These are phyloP conservation scores for Saccopteryx leptura DNA, from an alignment of 2,113 vertebrate genomes.

Conservation along the genomic window DNA sequence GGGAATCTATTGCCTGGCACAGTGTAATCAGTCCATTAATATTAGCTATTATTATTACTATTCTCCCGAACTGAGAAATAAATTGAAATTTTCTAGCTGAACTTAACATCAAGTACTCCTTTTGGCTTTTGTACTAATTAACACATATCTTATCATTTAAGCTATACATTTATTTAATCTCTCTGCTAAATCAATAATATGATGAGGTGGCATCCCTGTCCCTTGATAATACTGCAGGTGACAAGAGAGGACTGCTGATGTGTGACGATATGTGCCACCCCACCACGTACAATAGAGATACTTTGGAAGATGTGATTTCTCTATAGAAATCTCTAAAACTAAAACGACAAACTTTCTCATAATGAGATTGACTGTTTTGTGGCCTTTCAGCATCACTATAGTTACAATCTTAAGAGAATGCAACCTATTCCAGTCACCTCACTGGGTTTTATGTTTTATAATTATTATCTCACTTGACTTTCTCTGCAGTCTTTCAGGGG, in stretches of 20 bases:
- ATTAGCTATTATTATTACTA: slow-evolving; percentile 37
- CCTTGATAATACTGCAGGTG: not conserved
- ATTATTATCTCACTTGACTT: not conserved
- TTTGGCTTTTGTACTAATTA: slow-evolving; percentile 53
- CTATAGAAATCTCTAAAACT: not conserved
- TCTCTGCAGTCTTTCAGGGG: not conserved
- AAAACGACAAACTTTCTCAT: not conserved
- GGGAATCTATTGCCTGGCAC: not conserved
- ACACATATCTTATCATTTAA: slow-evolving; percentile 3
- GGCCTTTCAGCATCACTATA: not conserved
- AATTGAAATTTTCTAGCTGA: slow-evolving; percentile 61
- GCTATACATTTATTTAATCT: not conserved
- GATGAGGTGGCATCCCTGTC: not conserved
- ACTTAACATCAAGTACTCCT: slow-evolving; percentile 55
- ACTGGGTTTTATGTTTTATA: not conserved
- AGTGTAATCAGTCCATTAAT: slow-evolving; percentile 52
- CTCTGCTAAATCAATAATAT: slow-evolving; percentile 15
- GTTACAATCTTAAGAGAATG: not conserved
- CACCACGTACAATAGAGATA: not conserved
- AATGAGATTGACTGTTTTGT: not conserved
- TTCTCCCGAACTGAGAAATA: slow-evolving; percentile 56
- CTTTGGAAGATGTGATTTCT: not conserved
- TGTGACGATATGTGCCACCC: not conserved
- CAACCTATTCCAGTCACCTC: not conserved
- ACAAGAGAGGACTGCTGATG: not conserved